Conservation (phyloP, 2,113 vertebrate species). For the Cyprinodon tularosa region DNA sequence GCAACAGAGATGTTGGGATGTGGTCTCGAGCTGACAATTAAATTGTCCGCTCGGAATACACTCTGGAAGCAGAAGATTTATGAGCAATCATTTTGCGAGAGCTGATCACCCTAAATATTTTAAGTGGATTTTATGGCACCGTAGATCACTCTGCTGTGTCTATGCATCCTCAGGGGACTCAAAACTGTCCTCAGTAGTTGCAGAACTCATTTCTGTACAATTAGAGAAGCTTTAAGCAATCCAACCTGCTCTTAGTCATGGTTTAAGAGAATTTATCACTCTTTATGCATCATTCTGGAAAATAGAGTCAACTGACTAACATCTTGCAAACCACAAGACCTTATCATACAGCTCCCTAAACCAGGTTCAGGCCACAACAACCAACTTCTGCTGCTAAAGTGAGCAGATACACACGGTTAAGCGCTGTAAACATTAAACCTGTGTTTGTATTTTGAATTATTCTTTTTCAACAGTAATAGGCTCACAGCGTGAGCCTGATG, state of each 20-base stretch:
- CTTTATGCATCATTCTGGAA: constrained; percentile 20
- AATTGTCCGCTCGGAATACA: constrained; percentile 67
- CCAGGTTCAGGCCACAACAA: constrained; percentile 11
- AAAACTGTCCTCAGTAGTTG: constrained; percentile 66
- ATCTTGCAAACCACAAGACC: constrained; percentile 14
- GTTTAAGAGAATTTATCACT: constrained; percentile 1
- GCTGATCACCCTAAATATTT: constrained; percentile 68
- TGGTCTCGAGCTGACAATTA: constrained; percentile 73
- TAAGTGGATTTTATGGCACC: constrained; percentile 57
- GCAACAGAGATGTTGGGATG: constrained; percentile 69
- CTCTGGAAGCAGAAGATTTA: constrained; percentile 65
- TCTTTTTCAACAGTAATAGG: constrained; percentile 70
- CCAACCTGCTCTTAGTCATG: constrained; percentile 21
- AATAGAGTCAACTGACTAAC: background rate
- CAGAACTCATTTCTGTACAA: constrained; percentile 66
- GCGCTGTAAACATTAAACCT: constrained; percentile 59
- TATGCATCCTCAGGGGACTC: constrained; percentile 25
- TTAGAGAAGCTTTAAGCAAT: constrained; percentile 48
- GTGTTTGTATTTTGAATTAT: constrained; percentile 51
- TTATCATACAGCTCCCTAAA: constrained; percentile 6
- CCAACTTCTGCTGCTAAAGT: constrained; percentile 22
- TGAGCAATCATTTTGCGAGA: constrained; percentile 58
- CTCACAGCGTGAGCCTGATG: constrained; percentile 65
- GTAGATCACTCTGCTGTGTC: constrained; percentile 67
- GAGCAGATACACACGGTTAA: constrained; percentile 40